Evolutionary conservation across 1,140 invertebrate species (phyloP), one percentile per base, ranked within the genome.

Genomic region (Penaeus japonicus): DNA sequence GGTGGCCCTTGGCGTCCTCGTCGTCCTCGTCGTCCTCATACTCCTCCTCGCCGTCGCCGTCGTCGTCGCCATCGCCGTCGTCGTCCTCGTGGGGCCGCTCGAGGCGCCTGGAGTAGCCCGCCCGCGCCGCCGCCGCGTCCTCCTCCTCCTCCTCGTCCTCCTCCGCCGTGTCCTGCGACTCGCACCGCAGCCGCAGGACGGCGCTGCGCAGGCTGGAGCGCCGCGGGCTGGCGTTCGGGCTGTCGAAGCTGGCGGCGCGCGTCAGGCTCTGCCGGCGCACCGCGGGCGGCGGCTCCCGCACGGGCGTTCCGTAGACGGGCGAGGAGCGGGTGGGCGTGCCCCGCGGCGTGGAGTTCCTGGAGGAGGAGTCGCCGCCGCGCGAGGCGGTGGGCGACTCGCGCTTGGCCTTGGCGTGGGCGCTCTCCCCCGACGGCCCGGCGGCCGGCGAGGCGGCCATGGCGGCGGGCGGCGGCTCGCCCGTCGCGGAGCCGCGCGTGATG

Each of bases 151-250:
- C 86, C 10, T 88, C 86, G 27, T 88, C 86, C 53, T 88, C 86
- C 35, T 88, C 86, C 12, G 86, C 86, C 4, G 86, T 88, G 86
- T 88, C 86, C 53, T 88, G 86, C 12, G 86, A 88, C 62, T 88
- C 86, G 70, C 86, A 88, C 27, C 86, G 86, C 53, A 88, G 80
- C 30, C 86, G 86, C 18, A 88, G 80, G 4, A 88, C 86, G 18
- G 86, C 86, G 32, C 80, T 83, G 18, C 86, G 86, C 15, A 88
- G 78, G 70, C 86, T 88, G 70, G 86, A 84, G 17, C 87, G 80
- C 27, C 87, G 62, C 2, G 87, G 87, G 62, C 87, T 88, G 65
- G 84, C 87, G 81, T 70, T 83, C 53, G 87, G 87, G n/a, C 87
- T 88, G 80, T 88, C 87, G 80, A 88, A 88, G 73, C 87, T 88